Percentiles rank a stretch among this genome's conserved stretches.
These are phyloP conservation scores for Eustalomyia histrio DNA, from an alignment of 2,888 invertebrate species.

Conservation along the genomic window DNA sequence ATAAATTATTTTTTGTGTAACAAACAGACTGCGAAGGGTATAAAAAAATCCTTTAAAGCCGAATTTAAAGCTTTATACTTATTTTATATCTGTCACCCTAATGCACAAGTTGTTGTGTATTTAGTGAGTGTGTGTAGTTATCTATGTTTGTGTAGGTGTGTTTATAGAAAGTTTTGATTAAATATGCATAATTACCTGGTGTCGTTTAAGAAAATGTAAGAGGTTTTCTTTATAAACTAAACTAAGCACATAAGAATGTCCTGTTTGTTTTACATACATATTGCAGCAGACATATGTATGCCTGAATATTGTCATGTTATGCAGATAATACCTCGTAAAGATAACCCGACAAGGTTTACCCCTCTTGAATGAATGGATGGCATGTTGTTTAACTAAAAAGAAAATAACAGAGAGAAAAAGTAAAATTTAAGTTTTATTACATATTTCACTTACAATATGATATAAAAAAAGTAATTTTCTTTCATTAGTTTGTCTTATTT, in stretches of 20 bases:
- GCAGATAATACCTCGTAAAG: slow-evolving; percentile 22
- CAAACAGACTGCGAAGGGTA: no score
- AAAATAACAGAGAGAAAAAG: slow-evolving; percentile 34
- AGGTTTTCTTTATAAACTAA: slow-evolving; percentile 45
- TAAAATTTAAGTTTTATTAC: slow-evolving; percentile 36
- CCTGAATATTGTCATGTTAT: background rate
- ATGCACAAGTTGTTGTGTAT: background rate
- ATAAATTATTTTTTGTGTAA: no score
- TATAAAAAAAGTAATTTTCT: slow-evolving; percentile 32
- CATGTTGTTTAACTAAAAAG: slow-evolving; percentile 50
- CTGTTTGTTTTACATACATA: slow-evolving; percentile 38
- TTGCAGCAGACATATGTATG: slow-evolving; percentile 31
- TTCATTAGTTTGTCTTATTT: slow-evolving; percentile 33
- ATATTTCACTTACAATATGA: slow-evolving; percentile 40
- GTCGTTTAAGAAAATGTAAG: slow-evolving; percentile 51
- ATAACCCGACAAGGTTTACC: slow-evolving; percentile 5
- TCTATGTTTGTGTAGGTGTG: slow-evolving; percentile 28
- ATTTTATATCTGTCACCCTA: background rate
- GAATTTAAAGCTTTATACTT: no score
- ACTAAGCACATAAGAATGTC: slow-evolving; percentile 51
- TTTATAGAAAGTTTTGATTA: slow-evolving; percentile 71
- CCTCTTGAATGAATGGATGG: background rate
- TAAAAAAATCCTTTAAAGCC: no score
- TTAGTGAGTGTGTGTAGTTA: slow-evolving; percentile 1
- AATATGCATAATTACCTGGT: slow-evolving; percentile 78